Percentiles rank a stretch among this genome's conserved stretches.
These are phyloP conservation scores for Thyatira batis DNA, from an alignment of 2,888 invertebrate species.

Conservation along the genomic window DNA sequence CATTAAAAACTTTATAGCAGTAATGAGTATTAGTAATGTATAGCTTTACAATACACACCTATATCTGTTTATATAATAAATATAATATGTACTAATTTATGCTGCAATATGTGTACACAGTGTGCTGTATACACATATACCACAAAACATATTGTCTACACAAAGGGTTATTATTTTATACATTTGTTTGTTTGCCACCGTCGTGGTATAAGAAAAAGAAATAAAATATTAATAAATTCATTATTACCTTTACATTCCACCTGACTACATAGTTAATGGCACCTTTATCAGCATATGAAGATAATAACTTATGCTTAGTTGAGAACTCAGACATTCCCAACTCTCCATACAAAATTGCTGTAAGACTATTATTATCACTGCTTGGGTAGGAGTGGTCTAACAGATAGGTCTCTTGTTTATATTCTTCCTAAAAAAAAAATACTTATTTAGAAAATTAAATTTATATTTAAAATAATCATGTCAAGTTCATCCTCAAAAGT, in stretches of 20 bases:
- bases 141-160: no score
- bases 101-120: no score
- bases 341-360: slow-evolving; percentile 94
- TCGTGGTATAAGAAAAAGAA: no score
- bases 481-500: no score
- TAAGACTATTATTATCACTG: slow-evolving; percentile 85
- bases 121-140: no score
- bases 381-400: slow-evolving; percentile 94
- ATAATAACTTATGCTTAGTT: slow-evolving; percentile 88
- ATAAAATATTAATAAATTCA: slow-evolving; percentile 6
- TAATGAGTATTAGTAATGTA: no score
- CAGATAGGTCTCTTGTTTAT: slow-evolving; percentile 84
- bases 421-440: slow-evolving; percentile 53
- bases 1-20: slow-evolving; percentile 5
- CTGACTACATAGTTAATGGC: slow-evolving; percentile 93
- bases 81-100: no score
- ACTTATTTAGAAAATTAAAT: not conserved
- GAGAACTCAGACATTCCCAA: slow-evolving; percentile 90
- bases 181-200: no score
- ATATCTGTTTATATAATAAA: no score
- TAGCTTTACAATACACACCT: no score
- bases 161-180: no score
- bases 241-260: slow-evolving; percentile 89
- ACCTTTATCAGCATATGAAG: slow-evolving; percentile 85
- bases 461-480: no score